phyloP scores from a whole-genome alignment of 2,888 invertebrate species.

The Coleophora flavipennella region DNA sequence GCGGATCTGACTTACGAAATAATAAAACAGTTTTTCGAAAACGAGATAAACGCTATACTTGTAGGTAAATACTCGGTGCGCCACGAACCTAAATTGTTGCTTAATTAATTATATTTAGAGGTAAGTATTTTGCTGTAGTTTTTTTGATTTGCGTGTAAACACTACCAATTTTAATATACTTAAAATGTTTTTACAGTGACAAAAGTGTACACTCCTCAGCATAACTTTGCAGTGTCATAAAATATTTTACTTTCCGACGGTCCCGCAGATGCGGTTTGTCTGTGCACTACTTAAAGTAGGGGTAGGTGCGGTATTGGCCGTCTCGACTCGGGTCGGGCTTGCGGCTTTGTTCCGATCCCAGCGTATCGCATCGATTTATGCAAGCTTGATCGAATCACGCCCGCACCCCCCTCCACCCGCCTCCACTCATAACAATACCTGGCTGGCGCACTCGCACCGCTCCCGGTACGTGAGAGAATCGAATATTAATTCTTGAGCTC shows the following conservation, averaged over 20 bases:
- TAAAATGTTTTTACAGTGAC: no score
- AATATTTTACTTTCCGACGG: slow-evolving; percentile 22
- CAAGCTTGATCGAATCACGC: slow-evolving; percentile 62
- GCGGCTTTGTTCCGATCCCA: slow-evolving; percentile 64
- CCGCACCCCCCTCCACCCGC: slow-evolving; percentile 22
- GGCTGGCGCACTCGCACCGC: slow-evolving; percentile 27
- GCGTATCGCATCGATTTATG: slow-evolving; percentile 69
- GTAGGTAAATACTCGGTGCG: no score
- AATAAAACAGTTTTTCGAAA: no score
- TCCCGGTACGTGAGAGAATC: slow-evolving; percentile 28
- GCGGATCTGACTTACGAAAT: no score
- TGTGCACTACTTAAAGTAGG: slow-evolving; percentile 8
- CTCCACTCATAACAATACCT: slow-evolving; percentile 43
- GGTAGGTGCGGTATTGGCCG: slow-evolving; percentile 20
- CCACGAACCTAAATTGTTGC: no score
- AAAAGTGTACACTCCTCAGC: no score
- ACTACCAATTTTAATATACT: no score
- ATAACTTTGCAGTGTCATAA: slow-evolving; percentile 5
- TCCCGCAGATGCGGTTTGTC: slow-evolving; percentile 3
- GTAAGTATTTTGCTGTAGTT: no score
- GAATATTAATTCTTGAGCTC: slow-evolving; percentile 25
- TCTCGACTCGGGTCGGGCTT: slow-evolving; percentile 28
- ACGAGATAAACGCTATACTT: no score
- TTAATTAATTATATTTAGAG: no score
- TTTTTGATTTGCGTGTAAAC: no score